Percentiles rank a stretch among this genome's conserved stretches.
phyloP scores from a whole-genome alignment of 1,140 invertebrate species.

The Lasaia peninsularis region DNA sequence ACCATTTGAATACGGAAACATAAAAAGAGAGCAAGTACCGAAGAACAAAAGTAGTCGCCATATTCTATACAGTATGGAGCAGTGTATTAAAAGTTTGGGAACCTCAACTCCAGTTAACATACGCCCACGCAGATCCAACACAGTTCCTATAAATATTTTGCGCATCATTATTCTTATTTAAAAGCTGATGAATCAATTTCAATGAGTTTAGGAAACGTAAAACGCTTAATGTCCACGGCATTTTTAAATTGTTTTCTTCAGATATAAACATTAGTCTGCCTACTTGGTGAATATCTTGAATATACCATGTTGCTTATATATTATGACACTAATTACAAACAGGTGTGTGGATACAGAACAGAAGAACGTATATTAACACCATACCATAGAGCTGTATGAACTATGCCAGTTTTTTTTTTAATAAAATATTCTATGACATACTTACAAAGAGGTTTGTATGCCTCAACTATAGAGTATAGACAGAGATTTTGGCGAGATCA shows the following conservation, averaged over 20 bases:
- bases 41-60: too few species aligned
- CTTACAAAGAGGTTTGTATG: too few species aligned
- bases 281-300: background rate
- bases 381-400: background rate
- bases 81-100: too few species aligned
- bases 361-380: too few species aligned
- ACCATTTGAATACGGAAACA: too few species aligned
- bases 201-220: conserved; percentile 3
- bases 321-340: background rate
- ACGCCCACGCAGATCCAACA: background rate
- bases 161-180: conserved; percentile 4
- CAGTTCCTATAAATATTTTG: background rate
- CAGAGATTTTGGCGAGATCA: too few species aligned
- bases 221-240: background rate
- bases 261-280: background rate
- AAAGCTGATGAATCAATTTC: conserved; percentile 7
- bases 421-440: too few species aligned
- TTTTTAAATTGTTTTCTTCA: background rate
- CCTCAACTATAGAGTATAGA: too few species aligned
- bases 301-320: conserved; percentile 1
- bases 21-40: too few species aligned
- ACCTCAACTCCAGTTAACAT: background rate
- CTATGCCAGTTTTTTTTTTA: too few species aligned
- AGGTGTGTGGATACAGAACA: background rate
- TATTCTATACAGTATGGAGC: too few species aligned